These are phyloP conservation scores for Trichomalopsis sarcophagae DNA, from an alignment of 1,140 invertebrate species.

Conservation along the genomic window DNA sequence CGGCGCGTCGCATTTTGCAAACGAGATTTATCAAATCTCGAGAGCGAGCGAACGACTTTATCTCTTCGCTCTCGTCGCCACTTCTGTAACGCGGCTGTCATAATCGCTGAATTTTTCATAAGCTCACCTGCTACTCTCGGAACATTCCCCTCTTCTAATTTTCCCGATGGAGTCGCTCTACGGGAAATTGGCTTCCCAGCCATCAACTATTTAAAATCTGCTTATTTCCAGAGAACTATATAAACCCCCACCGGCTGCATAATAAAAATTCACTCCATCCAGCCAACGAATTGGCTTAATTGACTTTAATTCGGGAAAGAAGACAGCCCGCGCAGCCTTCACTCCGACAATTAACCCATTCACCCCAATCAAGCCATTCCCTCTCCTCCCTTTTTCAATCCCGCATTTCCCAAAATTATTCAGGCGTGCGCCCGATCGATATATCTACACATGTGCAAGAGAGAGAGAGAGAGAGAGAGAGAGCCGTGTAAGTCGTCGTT, in stretches of 20 bases:
- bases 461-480: conserved; percentile 4
- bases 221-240: not conserved
- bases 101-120: not conserved
- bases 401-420: conserved; percentile 34
- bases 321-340: not conserved
- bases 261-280: not conserved
- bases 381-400: not conserved
- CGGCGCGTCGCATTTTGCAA: conserved; percentile 5
- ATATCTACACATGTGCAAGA: not conserved
- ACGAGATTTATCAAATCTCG: conserved; percentile 4
- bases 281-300: not conserved
- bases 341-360: not conserved
- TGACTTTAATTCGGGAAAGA: not conserved
- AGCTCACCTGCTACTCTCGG: not conserved
- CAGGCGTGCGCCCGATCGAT: conserved; percentile 4
- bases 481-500: not conserved
- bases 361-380: not conserved
- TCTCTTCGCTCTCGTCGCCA: not conserved
- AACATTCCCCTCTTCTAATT: not conserved
- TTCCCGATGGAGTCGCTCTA: no score
- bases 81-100: not conserved
- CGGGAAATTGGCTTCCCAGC: no score
- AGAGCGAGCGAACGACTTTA: conserved; percentile 8
- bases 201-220: not conserved
- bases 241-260: no score